phyloP scores from a whole-genome alignment of 2,797 vertebrate species.

The Eurystomus glaucurus region DNA sequence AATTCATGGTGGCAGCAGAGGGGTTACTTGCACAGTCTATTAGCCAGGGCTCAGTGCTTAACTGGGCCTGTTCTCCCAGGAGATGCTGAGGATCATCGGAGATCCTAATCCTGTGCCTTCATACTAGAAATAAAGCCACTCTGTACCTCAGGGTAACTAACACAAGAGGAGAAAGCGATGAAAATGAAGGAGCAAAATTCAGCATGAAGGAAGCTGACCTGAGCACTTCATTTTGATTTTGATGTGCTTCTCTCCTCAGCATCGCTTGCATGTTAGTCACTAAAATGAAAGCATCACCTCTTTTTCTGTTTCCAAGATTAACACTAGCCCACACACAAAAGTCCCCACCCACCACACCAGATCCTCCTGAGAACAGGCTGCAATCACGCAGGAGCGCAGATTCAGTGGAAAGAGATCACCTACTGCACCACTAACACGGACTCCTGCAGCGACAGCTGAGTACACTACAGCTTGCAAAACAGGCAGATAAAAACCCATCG shows the following conservation, averaged over 20 bases:
- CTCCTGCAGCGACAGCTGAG: not conserved
- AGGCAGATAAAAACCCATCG: not conserved
- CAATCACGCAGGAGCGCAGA: not conserved
- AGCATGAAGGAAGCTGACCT: not conserved
- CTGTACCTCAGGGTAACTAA: not conserved
- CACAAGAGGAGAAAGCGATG: not conserved
- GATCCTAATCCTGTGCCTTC: not conserved
- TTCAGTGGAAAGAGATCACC: not conserved
- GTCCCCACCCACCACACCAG: not conserved
- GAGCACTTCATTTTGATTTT: fast-evolving
- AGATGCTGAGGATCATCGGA: not conserved
- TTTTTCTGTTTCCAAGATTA: not conserved
- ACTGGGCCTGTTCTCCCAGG: not conserved
- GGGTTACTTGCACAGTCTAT: not conserved
- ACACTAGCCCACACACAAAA: not conserved
- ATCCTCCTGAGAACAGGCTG: not conserved
- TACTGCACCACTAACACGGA: not conserved
- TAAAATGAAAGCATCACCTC: not conserved
- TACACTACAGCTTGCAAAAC: not conserved
- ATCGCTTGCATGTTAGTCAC: not conserved
- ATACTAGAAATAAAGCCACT: not conserved
- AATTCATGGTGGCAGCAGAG: not conserved
- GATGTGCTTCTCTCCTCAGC: not conserved
- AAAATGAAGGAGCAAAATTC: not conserved
- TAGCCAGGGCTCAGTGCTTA: not conserved